Base-by-base conservation (phyloP, 2,113 vertebrate species). In the Gobiocypris rarus region DNA sequence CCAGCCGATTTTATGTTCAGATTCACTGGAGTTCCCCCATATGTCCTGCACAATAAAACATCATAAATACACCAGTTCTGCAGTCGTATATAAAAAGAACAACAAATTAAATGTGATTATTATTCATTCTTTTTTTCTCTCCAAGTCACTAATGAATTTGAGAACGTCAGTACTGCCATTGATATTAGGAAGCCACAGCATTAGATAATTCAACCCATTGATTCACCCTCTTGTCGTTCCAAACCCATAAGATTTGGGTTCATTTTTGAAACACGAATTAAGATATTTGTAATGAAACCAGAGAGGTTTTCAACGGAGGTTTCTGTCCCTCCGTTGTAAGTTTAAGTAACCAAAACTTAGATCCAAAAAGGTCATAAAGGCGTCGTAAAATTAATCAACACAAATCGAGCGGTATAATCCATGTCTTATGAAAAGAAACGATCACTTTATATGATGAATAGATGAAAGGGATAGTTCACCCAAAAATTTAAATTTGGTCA, bases 1-100 rank as follows among this genome's bases (percentile, higher is more conserved):
- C 97, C 96, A 82, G 96, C 94, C 65, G 97, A 93, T 89, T 99
- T 99, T 88, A 99, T 99, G 90, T 99, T 99, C 89, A 99, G 97
- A 92, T 99, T 99, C 81, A 99, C 98, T 84, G 97, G 97, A 75
- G 97, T 93, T 3, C 96, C 94, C 81, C 97, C 98, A 28, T 99
- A 99, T 82, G 96, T 92, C 93, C 95, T 98, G 82, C 3, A 48
- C 69, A 41, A 88, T 89, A 86, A 59, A 85, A 50, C 54, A 67
- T 56, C 31, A 48, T 61, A 74, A 56, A 59, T 50, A 56, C 19
- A 74, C 6, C 5, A 81, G 26, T 15, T 19, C 34, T 41, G 28
- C 61, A 48, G 34, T 38, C 9, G 48, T 9, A 77, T 59, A 43
- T 67, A 15, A 10, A 31, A n/a, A 9, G 7, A 77, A 9, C 28